These are phyloP conservation scores for Tipula lateralis DNA, from an alignment of 2,888 invertebrate species.

Conservation along the genomic window DNA sequence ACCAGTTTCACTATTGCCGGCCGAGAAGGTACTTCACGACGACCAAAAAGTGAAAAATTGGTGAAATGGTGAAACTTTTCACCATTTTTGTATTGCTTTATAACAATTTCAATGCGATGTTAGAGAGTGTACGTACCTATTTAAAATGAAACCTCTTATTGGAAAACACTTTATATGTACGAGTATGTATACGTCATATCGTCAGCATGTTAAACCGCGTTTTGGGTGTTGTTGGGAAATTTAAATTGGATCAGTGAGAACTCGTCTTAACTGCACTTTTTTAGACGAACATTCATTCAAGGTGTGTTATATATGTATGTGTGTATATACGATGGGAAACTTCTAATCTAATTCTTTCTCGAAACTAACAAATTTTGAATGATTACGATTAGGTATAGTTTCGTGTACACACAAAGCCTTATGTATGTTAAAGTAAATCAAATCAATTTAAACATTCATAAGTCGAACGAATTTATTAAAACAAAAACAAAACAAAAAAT, in stretches of 20 bases:
- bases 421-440: conserved; percentile 19
- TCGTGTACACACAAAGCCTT: neutral
- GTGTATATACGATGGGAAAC: neutral
- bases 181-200: neutral
- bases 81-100: too few relatives aligned
- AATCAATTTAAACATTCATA: conserved; percentile 7
- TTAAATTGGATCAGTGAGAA: neutral
- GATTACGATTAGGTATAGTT: conserved; percentile 20
- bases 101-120: too few relatives aligned
- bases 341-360: neutral
- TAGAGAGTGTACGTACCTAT: too few relatives aligned
- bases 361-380: neutral
- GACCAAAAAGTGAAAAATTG: too few relatives aligned
- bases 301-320: too few relatives aligned
- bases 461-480: conserved; percentile 24
- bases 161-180: neutral
- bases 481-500: neutral
- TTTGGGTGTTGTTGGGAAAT: neutral
- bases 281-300: neutral
- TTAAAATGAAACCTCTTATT: too few relatives aligned
- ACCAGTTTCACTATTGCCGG: too few relatives aligned
- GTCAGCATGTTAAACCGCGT: neutral
- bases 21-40: too few relatives aligned
- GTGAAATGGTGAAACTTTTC: too few relatives aligned
- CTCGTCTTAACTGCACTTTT: neutral